Conservation (phyloP, 2,888 invertebrate genomes). For the Rugalucina vietnamica region DNA sequence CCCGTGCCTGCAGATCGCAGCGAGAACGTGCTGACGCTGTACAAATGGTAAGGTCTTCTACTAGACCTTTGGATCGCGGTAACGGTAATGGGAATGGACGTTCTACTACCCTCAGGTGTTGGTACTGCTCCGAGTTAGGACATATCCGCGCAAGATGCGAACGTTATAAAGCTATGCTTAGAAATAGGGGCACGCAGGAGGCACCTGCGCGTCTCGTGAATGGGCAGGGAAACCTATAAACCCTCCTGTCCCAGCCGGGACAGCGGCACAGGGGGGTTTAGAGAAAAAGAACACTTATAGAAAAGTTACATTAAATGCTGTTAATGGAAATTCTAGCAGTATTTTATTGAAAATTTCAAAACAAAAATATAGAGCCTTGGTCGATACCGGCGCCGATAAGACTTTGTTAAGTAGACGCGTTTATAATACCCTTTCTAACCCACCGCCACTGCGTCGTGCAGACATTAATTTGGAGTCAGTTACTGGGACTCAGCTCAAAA, state of each 20-base stretch:
- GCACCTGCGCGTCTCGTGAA: background rate
- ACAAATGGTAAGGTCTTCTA: background rate
- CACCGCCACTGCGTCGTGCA: background rate
- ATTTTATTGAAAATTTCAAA: background rate
- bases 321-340: background rate
- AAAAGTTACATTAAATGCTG: background rate
- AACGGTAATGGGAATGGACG: too few relatives aligned
- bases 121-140: background rate
- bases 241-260: background rate
- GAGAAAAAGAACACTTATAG: background rate
- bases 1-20: background rate
- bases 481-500: background rate
- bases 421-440: background rate
- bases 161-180: background rate
- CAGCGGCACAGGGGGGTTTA: background rate
- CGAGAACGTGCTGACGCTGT: background rate
- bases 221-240: background rate
- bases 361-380: background rate
- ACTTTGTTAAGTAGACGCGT: background rate
- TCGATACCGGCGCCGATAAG: background rate
- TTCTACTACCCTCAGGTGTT: too few relatives aligned
- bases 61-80: too few relatives aligned
- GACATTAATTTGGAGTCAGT: background rate
- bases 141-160: background rate
- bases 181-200: background rate